Conservation (phyloP, 2,888 invertebrate species). For the Kuschelorhynchus macadamiae region DNA sequence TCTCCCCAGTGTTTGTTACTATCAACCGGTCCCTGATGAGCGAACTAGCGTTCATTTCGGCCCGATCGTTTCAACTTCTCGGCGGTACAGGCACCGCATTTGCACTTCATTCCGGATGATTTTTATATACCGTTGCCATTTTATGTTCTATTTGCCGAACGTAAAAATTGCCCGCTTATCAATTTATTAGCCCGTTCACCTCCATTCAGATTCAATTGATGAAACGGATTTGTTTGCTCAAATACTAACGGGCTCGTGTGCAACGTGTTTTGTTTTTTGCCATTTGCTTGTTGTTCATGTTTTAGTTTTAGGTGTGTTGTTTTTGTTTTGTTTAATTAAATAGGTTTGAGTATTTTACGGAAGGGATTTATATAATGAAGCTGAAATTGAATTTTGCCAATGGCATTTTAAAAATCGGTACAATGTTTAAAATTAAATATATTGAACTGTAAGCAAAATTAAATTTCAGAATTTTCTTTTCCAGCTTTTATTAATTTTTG, state of each 20-base stretch:
- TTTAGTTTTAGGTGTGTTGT: too few relatives aligned
- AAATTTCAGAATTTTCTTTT: too few relatives aligned
- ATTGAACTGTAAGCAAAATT: too few relatives aligned
- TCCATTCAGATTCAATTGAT: conserved; percentile 25
- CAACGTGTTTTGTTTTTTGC: too few relatives aligned
- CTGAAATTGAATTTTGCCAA: not conserved
- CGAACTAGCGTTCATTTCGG: conserved; percentile 65
- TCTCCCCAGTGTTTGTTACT: conserved; percentile 60
- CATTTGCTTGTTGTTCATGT: too few relatives aligned
- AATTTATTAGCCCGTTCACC: conserved; percentile 31
- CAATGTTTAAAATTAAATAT: not conserved
- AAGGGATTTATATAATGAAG: not conserved
- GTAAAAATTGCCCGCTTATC: conserved; percentile 56
- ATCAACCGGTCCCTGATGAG: conserved; percentile 64
- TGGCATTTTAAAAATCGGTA: too few relatives aligned
- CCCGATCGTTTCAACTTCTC: conserved; percentile 64
- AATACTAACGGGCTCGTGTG: too few relatives aligned
- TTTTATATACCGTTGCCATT: conserved; percentile 61
- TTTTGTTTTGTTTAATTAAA: too few relatives aligned
- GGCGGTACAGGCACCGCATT: conserved; percentile 66
- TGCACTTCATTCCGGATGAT: conserved; percentile 67
- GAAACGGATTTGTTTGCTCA: conserved; percentile 20
- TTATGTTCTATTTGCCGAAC: conserved; percentile 61
- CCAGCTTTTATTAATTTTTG: too few relatives aligned
- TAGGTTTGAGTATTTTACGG: not conserved